Percentiles rank a stretch among this genome's conserved stretches.
Conservation (phyloP, 2,113 vertebrate genomes). For the Zingel zingel region DNA sequence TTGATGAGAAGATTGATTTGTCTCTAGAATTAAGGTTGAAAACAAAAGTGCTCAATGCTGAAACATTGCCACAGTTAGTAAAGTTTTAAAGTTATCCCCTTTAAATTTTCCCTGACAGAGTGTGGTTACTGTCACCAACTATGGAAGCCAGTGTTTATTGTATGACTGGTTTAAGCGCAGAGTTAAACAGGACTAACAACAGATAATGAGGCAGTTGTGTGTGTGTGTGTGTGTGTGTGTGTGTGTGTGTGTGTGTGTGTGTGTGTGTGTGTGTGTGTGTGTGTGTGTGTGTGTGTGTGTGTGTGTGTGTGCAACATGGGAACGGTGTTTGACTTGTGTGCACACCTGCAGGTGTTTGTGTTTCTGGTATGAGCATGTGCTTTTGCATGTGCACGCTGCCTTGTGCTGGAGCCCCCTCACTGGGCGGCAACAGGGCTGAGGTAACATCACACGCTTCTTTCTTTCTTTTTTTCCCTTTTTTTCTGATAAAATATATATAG, state of each 20-base stretch:
- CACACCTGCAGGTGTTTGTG: slow-evolving; percentile 50
- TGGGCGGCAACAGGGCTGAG: slow-evolving; percentile 70
- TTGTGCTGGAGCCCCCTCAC: slow-evolving; percentile 67
- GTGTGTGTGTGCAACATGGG: slow-evolving; percentile 21
- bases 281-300: no score
- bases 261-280: no score
- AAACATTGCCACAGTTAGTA: not conserved
- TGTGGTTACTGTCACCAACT: not conserved
- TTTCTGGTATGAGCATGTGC: slow-evolving; percentile 44
- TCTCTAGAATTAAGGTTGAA: not conserved
- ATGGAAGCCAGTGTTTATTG: not conserved
- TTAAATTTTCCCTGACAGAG: not conserved
- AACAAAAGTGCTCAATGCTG: not conserved
- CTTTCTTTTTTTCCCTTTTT: slow-evolving; percentile 22
- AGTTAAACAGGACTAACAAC: slow-evolving; percentile 2
- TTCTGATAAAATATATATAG: slow-evolving; percentile 64
- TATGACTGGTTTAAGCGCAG: not conserved
- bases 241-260: no score
- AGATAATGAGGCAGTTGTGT: slow-evolving; percentile 11
- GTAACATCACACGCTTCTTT: slow-evolving; percentile 63
- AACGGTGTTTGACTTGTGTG: slow-evolving; percentile 17
- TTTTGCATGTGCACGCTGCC: slow-evolving; percentile 46
- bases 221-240: not conserved
- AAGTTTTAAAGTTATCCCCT: not conserved
- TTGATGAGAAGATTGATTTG: not conserved